These are phyloP conservation scores for Scrobipalpa atriplicella DNA, from an alignment of 2,888 invertebrate species.

Conservation along the genomic window DNA sequence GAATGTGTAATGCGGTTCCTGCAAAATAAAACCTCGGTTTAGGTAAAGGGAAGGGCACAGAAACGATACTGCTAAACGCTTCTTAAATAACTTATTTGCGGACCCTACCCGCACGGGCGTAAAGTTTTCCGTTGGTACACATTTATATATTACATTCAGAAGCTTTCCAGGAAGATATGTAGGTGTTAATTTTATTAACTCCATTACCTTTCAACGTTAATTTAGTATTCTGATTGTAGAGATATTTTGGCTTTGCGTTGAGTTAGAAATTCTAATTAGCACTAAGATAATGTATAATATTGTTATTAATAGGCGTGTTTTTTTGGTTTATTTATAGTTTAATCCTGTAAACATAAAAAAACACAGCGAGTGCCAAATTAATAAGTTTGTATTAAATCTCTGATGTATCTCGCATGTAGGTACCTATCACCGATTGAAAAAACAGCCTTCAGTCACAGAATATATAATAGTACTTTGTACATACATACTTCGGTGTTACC, in stretches of 20 bases:
- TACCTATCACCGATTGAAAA: too few species aligned
- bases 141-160: slow-evolving; percentile 8
- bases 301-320: too few species aligned
- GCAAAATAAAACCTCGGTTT: slow-evolving; percentile 7
- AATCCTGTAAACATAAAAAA: too few species aligned
- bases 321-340: too few species aligned
- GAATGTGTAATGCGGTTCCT: neutral
- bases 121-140: slow-evolving; percentile 23
- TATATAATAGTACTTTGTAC: too few species aligned
- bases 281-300: neutral
- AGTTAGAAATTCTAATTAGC: neutral
- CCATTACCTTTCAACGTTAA: neutral
- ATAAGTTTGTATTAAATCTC: too few species aligned
- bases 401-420: too few species aligned
- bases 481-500: too few species aligned
- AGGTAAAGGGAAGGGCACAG: neutral
- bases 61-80: slow-evolving; percentile 35
- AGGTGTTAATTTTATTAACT: neutral
- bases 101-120: slow-evolving; percentile 32
- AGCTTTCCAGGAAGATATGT: neutral
- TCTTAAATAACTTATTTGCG: slow-evolving; percentile 39
- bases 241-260: neutral
- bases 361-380: too few species aligned
- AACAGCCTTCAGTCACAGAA: too few species aligned
- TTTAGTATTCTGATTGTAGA: neutral